Base-by-base conservation (phyloP, 2,888 invertebrate species). In the Catocala nupta region DNA sequence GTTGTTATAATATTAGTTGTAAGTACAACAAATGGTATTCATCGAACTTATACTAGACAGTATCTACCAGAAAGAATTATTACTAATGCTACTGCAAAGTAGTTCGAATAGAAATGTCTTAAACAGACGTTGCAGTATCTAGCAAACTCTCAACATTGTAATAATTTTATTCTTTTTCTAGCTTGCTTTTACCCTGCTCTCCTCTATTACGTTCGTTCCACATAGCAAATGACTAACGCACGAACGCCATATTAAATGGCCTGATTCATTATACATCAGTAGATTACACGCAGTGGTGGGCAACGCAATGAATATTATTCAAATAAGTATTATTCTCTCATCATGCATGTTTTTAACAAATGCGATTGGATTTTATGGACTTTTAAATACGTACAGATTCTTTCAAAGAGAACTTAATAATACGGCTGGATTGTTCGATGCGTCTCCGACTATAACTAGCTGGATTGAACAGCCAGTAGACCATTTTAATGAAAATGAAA, bases 401-500 rank as follows among this genome's bases (percentile, higher is more conserved):
- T 65, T 90, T 11, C 64, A 81, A 9, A 80, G 79, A 72, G 81
- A 89, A 71, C 53, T 88, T 4, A 71, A 77, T 0, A 69, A 73
- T 33, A 61, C 80, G 0, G 34, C 77, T 6, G 66, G 59, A 5
- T 47, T 73, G 1, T 76, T 79, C 34, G 81, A 81, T 42, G 56
- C 75, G 34, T 45, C 81, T 10, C 48, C 65, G 5, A 78, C 82
- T 5, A 50, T 67, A 51, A 84, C 83, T 5, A 76, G 76, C 65
- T 90, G 90, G 90, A 84, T 92, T 8, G 71, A 81, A 55, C 92
- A 91, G 68, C 87, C 89, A 0, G 63, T 93, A 44, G 90, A 93
- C 55, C 90, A 93, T 71, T 93, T 92, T 44, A 75, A 91, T 66
- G 36, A 72, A 6, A 77, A 69, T 1, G 87, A 92, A 13, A 81